A percentile compares a stretch with the other conserved stretches of the same genome.
phyloP scores from a whole-genome alignment of 2,888 invertebrate species.

The Lasioglossum leucozonium region DNA sequence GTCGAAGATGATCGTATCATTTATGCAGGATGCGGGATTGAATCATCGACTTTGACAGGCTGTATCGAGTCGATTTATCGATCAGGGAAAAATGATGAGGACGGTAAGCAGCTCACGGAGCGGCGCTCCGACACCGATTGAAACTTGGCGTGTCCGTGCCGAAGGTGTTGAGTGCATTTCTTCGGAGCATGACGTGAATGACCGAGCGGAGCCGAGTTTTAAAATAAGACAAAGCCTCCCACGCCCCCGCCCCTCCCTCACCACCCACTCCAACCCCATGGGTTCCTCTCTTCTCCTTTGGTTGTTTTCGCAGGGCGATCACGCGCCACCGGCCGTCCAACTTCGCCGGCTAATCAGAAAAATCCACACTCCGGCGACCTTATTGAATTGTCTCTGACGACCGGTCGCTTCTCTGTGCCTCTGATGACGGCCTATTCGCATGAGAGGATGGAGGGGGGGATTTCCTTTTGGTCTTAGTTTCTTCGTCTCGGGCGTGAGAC shows the following conservation, averaged over 20 bases:
- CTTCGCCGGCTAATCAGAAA: slow-evolving; percentile 83
- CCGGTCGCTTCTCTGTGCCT: slow-evolving; percentile 28
- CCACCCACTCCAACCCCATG: slow-evolving; percentile 18
- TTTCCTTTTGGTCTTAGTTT: neutral
- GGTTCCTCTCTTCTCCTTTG: slow-evolving; percentile 46
- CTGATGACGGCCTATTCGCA: slow-evolving; percentile 43
- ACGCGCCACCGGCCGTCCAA: slow-evolving; percentile 81
- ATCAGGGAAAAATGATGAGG: slow-evolving; percentile 19
- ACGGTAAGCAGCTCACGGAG: slow-evolving; percentile 78
- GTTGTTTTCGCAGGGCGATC: slow-evolving; percentile 79
- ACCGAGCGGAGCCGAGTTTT: slow-evolving; percentile 72
- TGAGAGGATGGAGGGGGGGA: neutral
- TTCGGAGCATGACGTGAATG: slow-evolving; percentile 74
- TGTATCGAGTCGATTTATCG: slow-evolving; percentile 43
- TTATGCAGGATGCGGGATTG: neutral
- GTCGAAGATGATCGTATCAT: neutral
- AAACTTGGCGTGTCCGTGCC: slow-evolving; percentile 70
- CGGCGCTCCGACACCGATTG: slow-evolving; percentile 78
- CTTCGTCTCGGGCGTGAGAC: neutral
- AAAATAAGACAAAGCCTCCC: slow-evolving; percentile 75
- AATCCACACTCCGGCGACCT: slow-evolving; percentile 81
- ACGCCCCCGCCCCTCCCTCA: neutral
- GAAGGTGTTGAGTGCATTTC: slow-evolving; percentile 79
- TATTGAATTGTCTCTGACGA: slow-evolving; percentile 79
- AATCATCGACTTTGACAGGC: neutral